These are phyloP conservation scores for Noturus placidus DNA, from an alignment of 2,113 vertebrate genomes.

Conservation along the genomic window DNA sequence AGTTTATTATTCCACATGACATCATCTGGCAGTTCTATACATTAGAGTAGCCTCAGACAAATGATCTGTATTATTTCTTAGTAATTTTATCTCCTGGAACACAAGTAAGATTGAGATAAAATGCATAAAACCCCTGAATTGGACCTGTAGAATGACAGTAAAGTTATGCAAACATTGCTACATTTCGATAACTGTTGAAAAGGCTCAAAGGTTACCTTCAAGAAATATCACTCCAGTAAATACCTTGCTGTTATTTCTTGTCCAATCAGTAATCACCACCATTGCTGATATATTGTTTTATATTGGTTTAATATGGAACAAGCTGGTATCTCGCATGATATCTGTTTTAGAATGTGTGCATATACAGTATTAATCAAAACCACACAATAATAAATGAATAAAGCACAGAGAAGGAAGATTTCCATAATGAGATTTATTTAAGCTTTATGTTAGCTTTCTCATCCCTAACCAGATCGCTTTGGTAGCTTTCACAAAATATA, in stretches of 20 bases:
- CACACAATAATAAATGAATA: background rate
- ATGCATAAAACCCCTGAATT: background rate
- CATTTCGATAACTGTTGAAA: background rate
- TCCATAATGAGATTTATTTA: background rate
- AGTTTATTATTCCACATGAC: slow-evolving; percentile 13
- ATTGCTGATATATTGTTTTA: background rate
- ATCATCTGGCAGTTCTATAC: slow-evolving; percentile 8
- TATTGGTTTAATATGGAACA: background rate
- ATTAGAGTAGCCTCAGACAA: slow-evolving; percentile 7
- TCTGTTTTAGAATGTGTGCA: background rate
- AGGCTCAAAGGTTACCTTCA: background rate
- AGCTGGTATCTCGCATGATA: too few relatives aligned
- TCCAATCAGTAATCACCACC: background rate
- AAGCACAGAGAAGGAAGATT: background rate
- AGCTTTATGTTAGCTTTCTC: background rate
- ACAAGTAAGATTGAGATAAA: slow-evolving; percentile 21
- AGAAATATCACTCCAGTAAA: slow-evolving; percentile 3
- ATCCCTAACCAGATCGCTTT: background rate
- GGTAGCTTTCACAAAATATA: background rate
- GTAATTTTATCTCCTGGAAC: slow-evolving; percentile 18
- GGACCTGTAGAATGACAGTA: slow-evolving; percentile 11
- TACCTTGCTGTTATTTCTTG: background rate
- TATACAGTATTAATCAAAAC: background rate
- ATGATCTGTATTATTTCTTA: slow-evolving; percentile 24
- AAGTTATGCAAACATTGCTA: slow-evolving; percentile 13